phyloP scores from a whole-genome alignment of 2,888 invertebrate species.

The Julus scandinavius region DNA sequence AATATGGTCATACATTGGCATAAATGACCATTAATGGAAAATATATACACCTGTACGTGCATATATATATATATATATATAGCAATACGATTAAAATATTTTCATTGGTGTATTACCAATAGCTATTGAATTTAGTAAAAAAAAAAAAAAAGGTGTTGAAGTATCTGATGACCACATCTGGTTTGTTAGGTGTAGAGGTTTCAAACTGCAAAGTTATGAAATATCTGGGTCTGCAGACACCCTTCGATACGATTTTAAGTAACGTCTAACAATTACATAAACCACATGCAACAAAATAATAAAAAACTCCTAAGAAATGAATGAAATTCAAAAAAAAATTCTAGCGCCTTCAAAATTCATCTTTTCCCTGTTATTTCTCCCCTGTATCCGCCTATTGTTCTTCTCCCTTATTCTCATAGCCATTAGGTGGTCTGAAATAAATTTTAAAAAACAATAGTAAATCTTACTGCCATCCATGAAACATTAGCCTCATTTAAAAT shows the following conservation, averaged over 20 bases:
- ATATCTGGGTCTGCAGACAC: neutral
- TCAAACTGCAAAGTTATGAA: neutral
- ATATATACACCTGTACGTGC: no score
- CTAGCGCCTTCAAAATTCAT: neutral
- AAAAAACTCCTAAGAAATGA: neutral
- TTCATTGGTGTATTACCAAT: neutral
- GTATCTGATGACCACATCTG: slow-evolving; percentile 3
- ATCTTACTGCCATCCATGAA: slow-evolving; percentile 33
- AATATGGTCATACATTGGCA: no score
- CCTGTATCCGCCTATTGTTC: slow-evolving; percentile 44
- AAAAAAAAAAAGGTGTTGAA: slow-evolving; percentile 13
- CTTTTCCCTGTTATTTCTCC: slow-evolving; percentile 5
- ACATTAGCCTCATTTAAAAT: slow-evolving; percentile 41
- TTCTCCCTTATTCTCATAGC: slow-evolving; percentile 10
- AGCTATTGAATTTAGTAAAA: neutral
- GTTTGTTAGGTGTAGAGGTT: neutral
- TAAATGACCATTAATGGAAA: no score
- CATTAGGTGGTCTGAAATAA: slow-evolving; percentile 40
- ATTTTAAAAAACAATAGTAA: slow-evolving; percentile 35
- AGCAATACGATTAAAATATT: neutral
- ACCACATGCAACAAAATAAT: neutral
- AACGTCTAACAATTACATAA: slow-evolving; percentile 34
- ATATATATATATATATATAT: no score
- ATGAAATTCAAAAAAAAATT: slow-evolving; percentile 4
- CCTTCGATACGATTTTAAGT: neutral